phyloP scores from a whole-genome alignment of 1,140 invertebrate genomes.

The Atopsyche davidsoni region DNA sequence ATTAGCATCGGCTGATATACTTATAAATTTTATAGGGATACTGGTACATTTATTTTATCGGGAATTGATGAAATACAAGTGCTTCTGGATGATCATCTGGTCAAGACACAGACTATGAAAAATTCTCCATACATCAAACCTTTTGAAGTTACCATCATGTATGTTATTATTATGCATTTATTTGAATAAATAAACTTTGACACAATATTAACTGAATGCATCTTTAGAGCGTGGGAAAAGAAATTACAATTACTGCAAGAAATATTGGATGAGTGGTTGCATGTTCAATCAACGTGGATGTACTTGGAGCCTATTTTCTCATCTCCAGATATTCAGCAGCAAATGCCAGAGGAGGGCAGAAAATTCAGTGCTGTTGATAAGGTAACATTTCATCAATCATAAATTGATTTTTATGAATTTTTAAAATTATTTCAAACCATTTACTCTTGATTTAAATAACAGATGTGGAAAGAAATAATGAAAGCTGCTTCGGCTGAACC shows the following conservation, averaged over 20 bases:
- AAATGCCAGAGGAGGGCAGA: constrained; percentile 86
- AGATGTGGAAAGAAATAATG: constrained; percentile 93
- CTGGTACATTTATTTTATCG: constrained; percentile 85
- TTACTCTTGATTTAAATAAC: too few species aligned
- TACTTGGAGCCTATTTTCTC: constrained; percentile 97
- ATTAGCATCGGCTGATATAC: background rate
- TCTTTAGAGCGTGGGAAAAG: constrained; percentile 66
- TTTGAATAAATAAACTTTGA: background rate
- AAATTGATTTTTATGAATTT: constrained; percentile 24
- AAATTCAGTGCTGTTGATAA: constrained; percentile 89
- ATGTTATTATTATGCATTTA: constrained; percentile 37
- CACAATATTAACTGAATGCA: constrained; percentile 10
- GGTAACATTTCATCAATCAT: constrained; percentile 35
- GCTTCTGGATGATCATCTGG: constrained; percentile 92
- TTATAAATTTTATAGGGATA: constrained; percentile 58
- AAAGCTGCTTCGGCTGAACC: constrained; percentile 72
- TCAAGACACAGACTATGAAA: constrained; percentile 96
- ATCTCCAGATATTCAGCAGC: constrained; percentile 93
- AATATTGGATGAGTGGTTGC: constrained; percentile 93
- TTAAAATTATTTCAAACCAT: too few species aligned
- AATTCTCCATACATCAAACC: constrained; percentile 96
- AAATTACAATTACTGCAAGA: constrained; percentile 77
- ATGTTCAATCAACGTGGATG: constrained; percentile 94
- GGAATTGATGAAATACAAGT: constrained; percentile 93
- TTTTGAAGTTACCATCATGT: constrained; percentile 76